These are phyloP conservation scores for Indri indri DNA, from an alignment of 2,113 vertebrate species.

Conservation along the genomic window DNA sequence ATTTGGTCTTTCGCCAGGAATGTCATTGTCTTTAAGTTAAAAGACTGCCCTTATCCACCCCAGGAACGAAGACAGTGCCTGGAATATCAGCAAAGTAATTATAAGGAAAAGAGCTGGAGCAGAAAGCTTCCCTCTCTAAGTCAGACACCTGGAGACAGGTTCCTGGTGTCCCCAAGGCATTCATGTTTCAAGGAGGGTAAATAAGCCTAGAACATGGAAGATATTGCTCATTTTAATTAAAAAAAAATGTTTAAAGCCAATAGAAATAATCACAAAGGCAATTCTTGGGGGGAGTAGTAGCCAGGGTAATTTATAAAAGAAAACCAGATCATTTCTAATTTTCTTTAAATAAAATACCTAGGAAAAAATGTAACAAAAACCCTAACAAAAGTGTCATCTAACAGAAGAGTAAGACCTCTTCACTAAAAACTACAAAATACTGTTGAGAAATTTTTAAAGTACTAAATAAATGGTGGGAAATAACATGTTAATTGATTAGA, in stretches of 20 bases:
- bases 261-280: neutral
- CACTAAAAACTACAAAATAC: neutral
- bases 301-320: neutral
- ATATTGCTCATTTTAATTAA: neutral
- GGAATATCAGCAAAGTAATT: neutral
- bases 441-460: neutral
- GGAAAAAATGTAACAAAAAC: neutral
- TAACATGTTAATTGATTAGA: neutral
- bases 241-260: neutral
- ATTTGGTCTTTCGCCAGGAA: neutral
- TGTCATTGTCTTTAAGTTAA: neutral
- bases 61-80: neutral
- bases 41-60: neutral
- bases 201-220: neutral
- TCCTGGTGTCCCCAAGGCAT: neutral
- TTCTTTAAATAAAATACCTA: neutral
- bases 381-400: neutral
- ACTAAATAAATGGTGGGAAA: neutral
- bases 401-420: neutral
- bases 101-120: neutral
- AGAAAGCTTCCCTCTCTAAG: no score
- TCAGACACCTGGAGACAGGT: neutral
- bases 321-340: neutral
- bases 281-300: neutral
- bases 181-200: neutral